Evolutionary conservation across 2,113 vertebrate genomes (phyloP), one percentile per base, ranked within the genome.

Genomic region (Balaeniceps rex): DNA sequence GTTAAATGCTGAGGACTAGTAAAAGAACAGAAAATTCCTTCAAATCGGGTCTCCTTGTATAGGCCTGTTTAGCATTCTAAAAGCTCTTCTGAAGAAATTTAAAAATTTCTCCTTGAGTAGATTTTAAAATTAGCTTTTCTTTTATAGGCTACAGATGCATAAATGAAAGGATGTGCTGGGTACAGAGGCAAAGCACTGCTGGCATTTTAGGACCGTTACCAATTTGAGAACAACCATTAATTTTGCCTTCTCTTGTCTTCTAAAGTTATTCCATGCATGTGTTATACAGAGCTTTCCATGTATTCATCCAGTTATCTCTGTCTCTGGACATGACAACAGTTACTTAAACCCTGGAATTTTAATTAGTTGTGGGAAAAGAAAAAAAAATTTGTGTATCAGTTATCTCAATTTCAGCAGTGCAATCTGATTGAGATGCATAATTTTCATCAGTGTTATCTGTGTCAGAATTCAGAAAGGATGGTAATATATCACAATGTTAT

Each of bases 311-410:
- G 97, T 98, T 97, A 90, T 96, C 94, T 90, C 85, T 96, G 90
- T 97, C 90, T 94, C 94, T 92, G 91, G 88, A 89, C 84, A 93
- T 80, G 93, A 94, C 97, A 98, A 87, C 77, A 94, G 88, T 97
- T 97, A 96, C 90, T 93, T 97, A 97, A 94, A 97, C 83, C 36
- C n/a, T 85, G 93, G 96, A 97, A 97, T 98, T 97, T 96, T 98
- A 98, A 98, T 97, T 98, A 98, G 92, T 91, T 77, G 46, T 91
- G 72, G 81, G 96, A 95, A 97, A 97, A 98, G 79, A 92, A 94
- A 71, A 93, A 44, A 51, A 94, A 89, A 91, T 64, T 92, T 97
- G 69, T 93, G 60, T 91, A 97, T 93, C 94, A 65, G 87, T 97
- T 95, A 94, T 94, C 87, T 95, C 65, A 83, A 23, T 97, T 97